phyloP scores from a whole-genome alignment of 2,888 invertebrate genomes.

The Salpingus planirostris region DNA sequence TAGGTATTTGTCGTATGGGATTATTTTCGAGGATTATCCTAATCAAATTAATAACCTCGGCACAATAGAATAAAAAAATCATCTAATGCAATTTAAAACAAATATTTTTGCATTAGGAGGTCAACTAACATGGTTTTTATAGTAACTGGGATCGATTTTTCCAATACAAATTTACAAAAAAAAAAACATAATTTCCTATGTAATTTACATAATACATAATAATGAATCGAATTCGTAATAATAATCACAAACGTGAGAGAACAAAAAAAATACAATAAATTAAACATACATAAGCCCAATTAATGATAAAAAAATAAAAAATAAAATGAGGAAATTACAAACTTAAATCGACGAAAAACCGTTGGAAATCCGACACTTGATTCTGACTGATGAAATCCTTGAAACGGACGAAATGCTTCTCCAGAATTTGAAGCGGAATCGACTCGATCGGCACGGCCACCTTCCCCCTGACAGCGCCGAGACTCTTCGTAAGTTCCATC shows the following conservation, averaged over 20 bases:
- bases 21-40: too few relatives aligned
- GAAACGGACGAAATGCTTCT: slow-evolving; percentile 33
- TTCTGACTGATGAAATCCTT: too few relatives aligned
- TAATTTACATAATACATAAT: too few relatives aligned
- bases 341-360: too few relatives aligned
- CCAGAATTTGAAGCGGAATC: slow-evolving; percentile 32
- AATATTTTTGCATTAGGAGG: slow-evolving; percentile 15
- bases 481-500: slow-evolving; percentile 37
- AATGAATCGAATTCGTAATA: too few relatives aligned
- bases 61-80: too few relatives aligned
- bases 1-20: too few relatives aligned
- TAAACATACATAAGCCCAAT: not conserved
- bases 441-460: slow-evolving; percentile 34
- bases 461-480: slow-evolving; percentile 26
- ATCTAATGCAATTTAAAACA: slow-evolving; percentile 16
- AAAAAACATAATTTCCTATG: slow-evolving; percentile 1
- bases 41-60: slow-evolving; percentile 5
- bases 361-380: too few relatives aligned
- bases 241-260: too few relatives aligned
- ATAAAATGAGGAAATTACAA: too few relatives aligned
- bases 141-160: too few relatives aligned
- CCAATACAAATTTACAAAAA: slow-evolving; percentile 1
- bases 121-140: not conserved
- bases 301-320: not conserved
- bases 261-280: slow-evolving; percentile 6